Conservation (phyloP, 2,888 invertebrate genomes). For the Exocentrus adspersus region DNA sequence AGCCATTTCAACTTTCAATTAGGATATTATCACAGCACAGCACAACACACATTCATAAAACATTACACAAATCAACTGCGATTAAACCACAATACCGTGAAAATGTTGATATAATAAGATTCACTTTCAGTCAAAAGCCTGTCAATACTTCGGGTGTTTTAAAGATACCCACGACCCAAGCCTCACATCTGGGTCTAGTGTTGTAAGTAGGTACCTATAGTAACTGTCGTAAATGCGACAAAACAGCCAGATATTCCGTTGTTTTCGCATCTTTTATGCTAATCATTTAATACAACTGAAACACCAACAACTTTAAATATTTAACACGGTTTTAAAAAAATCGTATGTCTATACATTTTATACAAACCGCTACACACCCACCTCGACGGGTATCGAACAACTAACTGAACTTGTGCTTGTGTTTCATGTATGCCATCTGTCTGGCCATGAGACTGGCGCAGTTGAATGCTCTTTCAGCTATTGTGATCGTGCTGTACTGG, state of each 20-base stretch:
- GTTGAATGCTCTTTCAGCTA: conserved; percentile 30
- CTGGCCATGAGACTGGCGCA: conserved; percentile 36
- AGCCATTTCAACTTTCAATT: conserved; percentile 17
- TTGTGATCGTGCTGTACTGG: conserved; percentile 23
- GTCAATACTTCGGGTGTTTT: conserved; percentile 10
- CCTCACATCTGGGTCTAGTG: conserved; percentile 1
- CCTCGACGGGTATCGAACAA: conserved; percentile 30
- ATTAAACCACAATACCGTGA: conserved; percentile 20
- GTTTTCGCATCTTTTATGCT: neutral
- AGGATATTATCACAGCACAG: conserved; percentile 8
- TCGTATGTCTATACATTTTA: conserved; percentile 23
- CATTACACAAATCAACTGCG: conserved; percentile 3
- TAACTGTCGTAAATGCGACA: neutral
- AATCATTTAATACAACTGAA: neutral
- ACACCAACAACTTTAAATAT: neutral
- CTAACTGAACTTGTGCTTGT: conserved; percentile 38
- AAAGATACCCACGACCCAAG: no score
- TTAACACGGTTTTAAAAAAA: conserved; percentile 7
- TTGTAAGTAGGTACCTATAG: no score
- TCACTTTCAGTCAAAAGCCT: conserved; percentile 9
- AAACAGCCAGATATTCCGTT: neutral
- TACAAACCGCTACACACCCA: conserved; percentile 32
- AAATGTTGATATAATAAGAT: neutral
- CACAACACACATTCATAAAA: conserved; percentile 17
- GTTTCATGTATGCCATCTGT: conserved; percentile 42